Evolutionary conservation across 2,113 vertebrate genomes (phyloP).

Genomic region (Poeciliopsis retropinna): DNA sequence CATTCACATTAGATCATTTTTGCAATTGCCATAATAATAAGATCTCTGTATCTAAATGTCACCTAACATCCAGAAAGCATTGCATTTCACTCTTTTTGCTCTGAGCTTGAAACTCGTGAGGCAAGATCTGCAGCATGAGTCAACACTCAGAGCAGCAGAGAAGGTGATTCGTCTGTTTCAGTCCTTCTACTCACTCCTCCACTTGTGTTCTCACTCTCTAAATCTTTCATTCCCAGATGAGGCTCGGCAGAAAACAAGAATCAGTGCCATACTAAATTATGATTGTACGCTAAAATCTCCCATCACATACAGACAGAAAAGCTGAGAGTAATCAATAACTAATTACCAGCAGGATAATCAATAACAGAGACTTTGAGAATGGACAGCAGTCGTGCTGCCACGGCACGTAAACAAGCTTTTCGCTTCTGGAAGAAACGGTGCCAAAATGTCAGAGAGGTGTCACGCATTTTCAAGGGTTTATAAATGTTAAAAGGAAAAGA

Average conservation of each 20-base stretch:
- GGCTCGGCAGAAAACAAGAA: slow-evolving; percentile 44
- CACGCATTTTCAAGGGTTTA: not conserved
- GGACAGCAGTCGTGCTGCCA: slow-evolving; percentile 8
- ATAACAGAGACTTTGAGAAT: slow-evolving; percentile 41
- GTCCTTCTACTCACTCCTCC: slow-evolving; percentile 34
- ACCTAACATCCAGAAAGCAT: not conserved
- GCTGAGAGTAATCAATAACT: slow-evolving; percentile 61
- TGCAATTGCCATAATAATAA: not conserved
- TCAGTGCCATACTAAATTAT: slow-evolving; percentile 31
- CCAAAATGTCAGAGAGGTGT: slow-evolving; percentile 1
- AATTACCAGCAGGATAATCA: slow-evolving; percentile 62
- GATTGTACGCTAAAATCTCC: slow-evolving; percentile 19
- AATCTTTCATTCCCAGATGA: slow-evolving; percentile 55
- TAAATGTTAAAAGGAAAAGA: not conserved
- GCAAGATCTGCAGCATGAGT: slow-evolving; percentile 66
- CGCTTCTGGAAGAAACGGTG: not conserved
- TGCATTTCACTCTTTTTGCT: not conserved
- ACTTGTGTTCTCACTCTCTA: slow-evolving; percentile 7
- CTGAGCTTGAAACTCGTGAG: slow-evolving; percentile 34
- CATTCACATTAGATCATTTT: not conserved
- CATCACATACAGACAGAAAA: slow-evolving; percentile 26
- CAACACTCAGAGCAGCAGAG: slow-evolving; percentile 49
- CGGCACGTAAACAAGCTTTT: not conserved
- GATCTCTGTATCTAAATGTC: not conserved
- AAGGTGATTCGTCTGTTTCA: slow-evolving; percentile 39